Percentiles rank a stretch among this genome's conserved stretches.
phyloP scores from a whole-genome alignment of 1,140 invertebrate genomes.

The Amyelois transitella region DNA sequence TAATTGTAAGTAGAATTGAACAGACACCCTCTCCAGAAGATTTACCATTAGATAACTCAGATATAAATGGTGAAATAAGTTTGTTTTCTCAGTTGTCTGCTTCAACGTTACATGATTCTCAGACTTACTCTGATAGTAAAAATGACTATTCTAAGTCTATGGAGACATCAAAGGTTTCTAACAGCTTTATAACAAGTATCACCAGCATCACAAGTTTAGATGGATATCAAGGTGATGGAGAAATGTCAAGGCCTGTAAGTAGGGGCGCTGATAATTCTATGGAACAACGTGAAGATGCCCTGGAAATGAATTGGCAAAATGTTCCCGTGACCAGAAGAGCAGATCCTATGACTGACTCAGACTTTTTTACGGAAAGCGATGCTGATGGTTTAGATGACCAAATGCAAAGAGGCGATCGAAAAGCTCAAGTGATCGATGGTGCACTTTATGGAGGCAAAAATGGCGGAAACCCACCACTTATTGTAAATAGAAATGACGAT shows the following conservation, averaged over 20 bases:
- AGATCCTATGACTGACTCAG: constrained; percentile 91
- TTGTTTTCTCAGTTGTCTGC: constrained; percentile 64
- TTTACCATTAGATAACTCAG: constrained; percentile 82
- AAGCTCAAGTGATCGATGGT: constrained; percentile 87
- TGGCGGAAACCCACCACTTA: constrained; percentile 66
- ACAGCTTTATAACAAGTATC: constrained; percentile 87
- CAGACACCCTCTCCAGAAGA: constrained; percentile 88
- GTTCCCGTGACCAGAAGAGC: constrained; percentile 75
- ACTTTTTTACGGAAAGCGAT: constrained; percentile 91
- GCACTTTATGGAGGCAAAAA: constrained; percentile 83
- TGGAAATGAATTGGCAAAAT: constrained; percentile 74
- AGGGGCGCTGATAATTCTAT: constrained; percentile 81
- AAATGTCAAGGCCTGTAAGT: constrained; percentile 86
- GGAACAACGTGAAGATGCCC: constrained; percentile 58
- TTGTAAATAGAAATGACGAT: constrained; percentile 74
- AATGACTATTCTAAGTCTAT: constrained; percentile 76
- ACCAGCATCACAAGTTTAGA: constrained; percentile 90
- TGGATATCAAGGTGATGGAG: constrained; percentile 90
- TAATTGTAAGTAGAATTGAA: constrained; percentile 75
- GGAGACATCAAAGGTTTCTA: constrained; percentile 75
- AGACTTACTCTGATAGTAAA: constrained; percentile 74
- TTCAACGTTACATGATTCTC: constrained; percentile 63
- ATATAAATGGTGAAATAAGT: constrained; percentile 74
- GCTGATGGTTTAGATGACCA: constrained; percentile 86
- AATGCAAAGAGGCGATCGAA: constrained; percentile 79